phyloP scores from a whole-genome alignment of 2,113 vertebrate species.

The Desmodus rotundus region DNA sequence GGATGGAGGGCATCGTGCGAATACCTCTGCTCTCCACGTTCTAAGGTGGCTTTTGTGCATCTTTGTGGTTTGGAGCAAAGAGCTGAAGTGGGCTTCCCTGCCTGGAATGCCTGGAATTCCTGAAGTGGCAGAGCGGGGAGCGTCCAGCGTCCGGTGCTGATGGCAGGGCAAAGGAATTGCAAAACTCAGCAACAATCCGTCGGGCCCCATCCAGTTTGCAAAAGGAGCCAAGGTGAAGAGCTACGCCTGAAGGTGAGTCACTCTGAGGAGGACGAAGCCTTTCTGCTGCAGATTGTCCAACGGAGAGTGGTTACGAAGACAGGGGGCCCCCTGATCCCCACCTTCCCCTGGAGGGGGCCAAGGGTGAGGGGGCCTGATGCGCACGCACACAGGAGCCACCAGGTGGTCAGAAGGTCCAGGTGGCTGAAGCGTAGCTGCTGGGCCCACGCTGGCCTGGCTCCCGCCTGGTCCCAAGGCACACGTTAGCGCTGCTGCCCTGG shows the following conservation, averaged over 20 bases:
- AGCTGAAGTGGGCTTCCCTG: slow-evolving; percentile 33
- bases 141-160: not conserved
- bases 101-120: slow-evolving; percentile 52
- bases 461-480: fast-evolving
- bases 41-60: not conserved
- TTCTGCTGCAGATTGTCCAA: fast-evolving
- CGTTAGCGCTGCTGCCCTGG: fast-evolving
- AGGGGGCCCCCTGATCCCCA: fast-evolving
- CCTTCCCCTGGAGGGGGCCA: not conserved
- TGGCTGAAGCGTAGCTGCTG: not conserved
- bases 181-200: not conserved
- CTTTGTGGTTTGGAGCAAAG: not conserved
- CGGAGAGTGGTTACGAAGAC: fast-evolving
- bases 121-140: not conserved
- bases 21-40: not conserved
- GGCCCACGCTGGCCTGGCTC: no score
- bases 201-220: no score
- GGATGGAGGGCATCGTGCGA: fast-evolving
- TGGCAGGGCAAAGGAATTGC: not conserved
- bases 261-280: fast-evolving
- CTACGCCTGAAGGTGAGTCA: not conserved
- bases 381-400: not conserved
- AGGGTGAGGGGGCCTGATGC: fast-evolving
- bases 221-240: not conserved
- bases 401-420: no score